phyloP scores from a whole-genome alignment of 2,888 invertebrate genomes.

The Dolichomitus sp. region DNA sequence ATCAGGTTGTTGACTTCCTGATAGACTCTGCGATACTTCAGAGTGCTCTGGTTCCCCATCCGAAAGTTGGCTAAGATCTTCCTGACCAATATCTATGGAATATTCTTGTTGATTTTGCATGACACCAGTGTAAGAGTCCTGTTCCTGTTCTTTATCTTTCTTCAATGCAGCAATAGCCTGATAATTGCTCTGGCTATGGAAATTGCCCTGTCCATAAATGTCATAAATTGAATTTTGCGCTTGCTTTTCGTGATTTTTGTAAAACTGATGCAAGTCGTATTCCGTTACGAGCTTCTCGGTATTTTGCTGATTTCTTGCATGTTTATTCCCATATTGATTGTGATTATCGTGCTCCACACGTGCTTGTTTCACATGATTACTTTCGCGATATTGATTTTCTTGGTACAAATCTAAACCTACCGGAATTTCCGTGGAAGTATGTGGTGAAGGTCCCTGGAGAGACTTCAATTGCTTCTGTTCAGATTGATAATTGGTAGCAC shows the following conservation, averaged over 20 bases:
- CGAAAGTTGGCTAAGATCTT: neutral
- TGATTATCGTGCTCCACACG: neutral
- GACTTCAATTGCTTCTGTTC: neutral
- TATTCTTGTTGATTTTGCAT: conserved; percentile 14
- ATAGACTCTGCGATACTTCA: conserved; percentile 20
- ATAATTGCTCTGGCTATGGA: conserved; percentile 35
- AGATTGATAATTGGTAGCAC: neutral
- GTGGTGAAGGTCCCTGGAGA: neutral
- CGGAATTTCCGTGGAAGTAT: conserved; percentile 7
- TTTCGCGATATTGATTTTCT: conserved; percentile 35
- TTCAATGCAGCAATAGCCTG: neutral
- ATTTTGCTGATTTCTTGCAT: conserved; percentile 24
- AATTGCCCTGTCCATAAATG: neutral
- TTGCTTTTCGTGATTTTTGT: conserved; percentile 15
- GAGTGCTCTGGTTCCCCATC: conserved; percentile 32
- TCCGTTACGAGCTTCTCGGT: conserved; percentile 15
- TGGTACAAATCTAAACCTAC: neutral
- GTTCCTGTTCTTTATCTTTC: neutral
- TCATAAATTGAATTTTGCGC: neutral
- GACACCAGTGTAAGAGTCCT: conserved; percentile 1
- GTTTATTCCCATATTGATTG: neutral
- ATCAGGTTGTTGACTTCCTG: conserved; percentile 60
- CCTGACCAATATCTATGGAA: conserved; percentile 16
- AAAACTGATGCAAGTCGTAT: conserved; percentile 19
- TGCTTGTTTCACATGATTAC: conserved; percentile 1